Evolutionary conservation across 1,140 invertebrate species (phyloP).

Genomic region (Drosophila kohkoa): DNA sequence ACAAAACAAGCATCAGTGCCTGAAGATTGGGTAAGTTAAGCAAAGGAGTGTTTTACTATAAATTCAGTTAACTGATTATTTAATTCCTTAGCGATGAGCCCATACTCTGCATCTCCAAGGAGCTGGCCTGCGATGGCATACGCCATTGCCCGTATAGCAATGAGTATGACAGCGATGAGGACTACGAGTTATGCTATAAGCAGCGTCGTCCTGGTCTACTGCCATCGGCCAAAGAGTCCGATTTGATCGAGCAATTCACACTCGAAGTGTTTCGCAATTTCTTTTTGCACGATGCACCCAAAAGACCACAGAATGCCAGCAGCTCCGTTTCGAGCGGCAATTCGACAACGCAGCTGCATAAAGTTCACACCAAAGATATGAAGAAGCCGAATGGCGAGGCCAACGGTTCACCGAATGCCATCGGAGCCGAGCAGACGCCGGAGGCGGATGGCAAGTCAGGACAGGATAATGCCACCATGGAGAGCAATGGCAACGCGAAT

Average conservation of each 20-base stretch:
- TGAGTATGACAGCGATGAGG: constrained; percentile 85
- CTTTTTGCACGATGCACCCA: constrained; percentile 72
- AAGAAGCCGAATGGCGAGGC: constrained; percentile 60
- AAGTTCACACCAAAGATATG: constrained; percentile 80
- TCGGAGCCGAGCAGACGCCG: constrained; percentile 28
- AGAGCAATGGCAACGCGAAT: constrained; percentile 25
- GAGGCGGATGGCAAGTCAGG: constrained; percentile 28
- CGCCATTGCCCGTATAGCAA: constrained; percentile 87
- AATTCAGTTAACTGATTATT: too few species aligned
- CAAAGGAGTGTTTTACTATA: too few species aligned
- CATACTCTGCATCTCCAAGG: constrained; percentile 87
- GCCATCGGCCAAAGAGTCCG: constrained; percentile 68
- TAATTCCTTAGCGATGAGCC: constrained; percentile 76
- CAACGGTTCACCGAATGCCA: constrained; percentile 67
- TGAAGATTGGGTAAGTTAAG: constrained; percentile 76
- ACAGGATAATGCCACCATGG: constrained; percentile 62
- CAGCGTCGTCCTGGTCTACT: constrained; percentile 66
- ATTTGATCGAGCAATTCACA: constrained; percentile 79
- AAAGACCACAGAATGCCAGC: constrained; percentile 53
- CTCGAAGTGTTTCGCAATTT: constrained; percentile 80
- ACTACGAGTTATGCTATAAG: constrained; percentile 84
- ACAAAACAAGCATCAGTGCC: constrained; percentile 71
- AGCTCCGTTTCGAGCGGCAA: constrained; percentile 43
- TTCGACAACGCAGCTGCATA: constrained; percentile 58
- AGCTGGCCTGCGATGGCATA: constrained; percentile 87